A percentile compares a stretch with the other conserved stretches of the same genome.
phyloP scores from a whole-genome alignment of 2,888 invertebrate species.

The Tridacna gigas region DNA sequence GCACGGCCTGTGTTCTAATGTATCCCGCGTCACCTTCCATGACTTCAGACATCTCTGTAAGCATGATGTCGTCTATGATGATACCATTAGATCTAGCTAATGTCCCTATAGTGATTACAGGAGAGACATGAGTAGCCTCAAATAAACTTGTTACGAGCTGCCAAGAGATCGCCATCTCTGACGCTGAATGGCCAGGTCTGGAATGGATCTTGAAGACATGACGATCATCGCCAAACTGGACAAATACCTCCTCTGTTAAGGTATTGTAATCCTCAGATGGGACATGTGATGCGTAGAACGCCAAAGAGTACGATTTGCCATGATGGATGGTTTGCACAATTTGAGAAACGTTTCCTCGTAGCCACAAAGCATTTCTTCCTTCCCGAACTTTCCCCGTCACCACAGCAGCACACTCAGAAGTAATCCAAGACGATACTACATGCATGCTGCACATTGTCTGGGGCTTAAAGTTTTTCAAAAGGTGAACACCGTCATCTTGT shows the following conservation, averaged over 20 bases:
- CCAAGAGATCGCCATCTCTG: conserved; percentile 39
- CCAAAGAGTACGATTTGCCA: conserved; percentile 35
- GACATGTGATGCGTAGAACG: conserved; percentile 32
- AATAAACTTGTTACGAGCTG: conserved; percentile 48
- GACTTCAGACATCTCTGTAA: conserved; percentile 34
- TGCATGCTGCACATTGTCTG: background rate
- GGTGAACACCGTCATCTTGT: background rate
- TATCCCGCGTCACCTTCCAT: conserved; percentile 7
- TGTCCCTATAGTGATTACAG: conserved; percentile 38
- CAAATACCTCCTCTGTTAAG: conserved; percentile 48
- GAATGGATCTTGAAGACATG: conserved; percentile 53
- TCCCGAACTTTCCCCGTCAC: conserved; percentile 24
- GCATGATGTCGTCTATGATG: conserved; percentile 45
- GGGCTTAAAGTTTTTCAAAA: background rate
- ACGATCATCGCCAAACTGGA: conserved; percentile 37
- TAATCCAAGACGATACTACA: background rate
- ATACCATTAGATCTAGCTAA: conserved; percentile 47
- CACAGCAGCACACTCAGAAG: background rate
- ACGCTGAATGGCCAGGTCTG: conserved; percentile 33
- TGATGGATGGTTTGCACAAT: conserved; percentile 4
- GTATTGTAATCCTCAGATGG: conserved; percentile 20
- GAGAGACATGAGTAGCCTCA: conserved; percentile 5
- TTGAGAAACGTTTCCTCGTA: conserved; percentile 49
- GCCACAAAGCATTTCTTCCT: conserved; percentile 41
- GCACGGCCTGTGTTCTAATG: conserved; percentile 54